Percentiles rank a stretch among this genome's conserved stretches.
Conservation (phyloP, 2,113 vertebrate species). For the Poeciliopsis turrubarensis region DNA sequence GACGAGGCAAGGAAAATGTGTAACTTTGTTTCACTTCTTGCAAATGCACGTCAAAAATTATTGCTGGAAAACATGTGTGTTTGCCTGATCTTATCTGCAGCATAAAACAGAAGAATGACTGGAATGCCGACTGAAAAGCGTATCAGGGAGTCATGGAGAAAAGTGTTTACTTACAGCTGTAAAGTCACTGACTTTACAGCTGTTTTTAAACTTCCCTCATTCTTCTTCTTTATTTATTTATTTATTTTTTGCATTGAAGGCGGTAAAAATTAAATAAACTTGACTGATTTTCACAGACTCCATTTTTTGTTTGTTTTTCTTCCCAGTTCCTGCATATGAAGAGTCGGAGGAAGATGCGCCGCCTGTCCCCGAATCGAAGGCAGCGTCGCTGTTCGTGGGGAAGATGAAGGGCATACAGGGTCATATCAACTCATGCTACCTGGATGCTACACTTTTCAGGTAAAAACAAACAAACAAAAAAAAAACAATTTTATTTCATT, state of each 20-base stretch:
- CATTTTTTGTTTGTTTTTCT: not conserved
- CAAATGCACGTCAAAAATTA: not conserved
- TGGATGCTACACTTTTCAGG: conserved; percentile 85
- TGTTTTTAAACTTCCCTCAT: not conserved
- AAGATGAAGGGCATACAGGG: conserved; percentile 86
- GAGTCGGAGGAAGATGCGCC: conserved; percentile 61
- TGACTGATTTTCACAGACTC: not conserved
- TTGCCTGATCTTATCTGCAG: not conserved
- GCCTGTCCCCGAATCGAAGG: conserved; percentile 76
- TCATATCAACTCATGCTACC: conserved; percentile 85
- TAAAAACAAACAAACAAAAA: too few relatives aligned
- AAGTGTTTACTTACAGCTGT: not conserved
- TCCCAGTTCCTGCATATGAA: conserved; percentile 59
- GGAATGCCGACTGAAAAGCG: not conserved
- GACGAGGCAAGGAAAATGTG: not conserved
- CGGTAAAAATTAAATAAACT: not conserved
- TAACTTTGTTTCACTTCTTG: not conserved
- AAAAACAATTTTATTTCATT: not conserved
- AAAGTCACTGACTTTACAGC: not conserved
- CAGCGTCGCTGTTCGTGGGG: conserved; percentile 72
- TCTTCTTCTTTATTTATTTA: too few relatives aligned
- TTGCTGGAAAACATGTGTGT: not conserved
- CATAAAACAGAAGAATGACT: not conserved
- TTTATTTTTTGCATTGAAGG: too few relatives aligned
- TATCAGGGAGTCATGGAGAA: not conserved